A percentile compares a stretch with the other conserved stretches of the same genome.
These are phyloP conservation scores for Tachina lurida DNA, from an alignment of 2,888 invertebrate species.

Conservation along the genomic window DNA sequence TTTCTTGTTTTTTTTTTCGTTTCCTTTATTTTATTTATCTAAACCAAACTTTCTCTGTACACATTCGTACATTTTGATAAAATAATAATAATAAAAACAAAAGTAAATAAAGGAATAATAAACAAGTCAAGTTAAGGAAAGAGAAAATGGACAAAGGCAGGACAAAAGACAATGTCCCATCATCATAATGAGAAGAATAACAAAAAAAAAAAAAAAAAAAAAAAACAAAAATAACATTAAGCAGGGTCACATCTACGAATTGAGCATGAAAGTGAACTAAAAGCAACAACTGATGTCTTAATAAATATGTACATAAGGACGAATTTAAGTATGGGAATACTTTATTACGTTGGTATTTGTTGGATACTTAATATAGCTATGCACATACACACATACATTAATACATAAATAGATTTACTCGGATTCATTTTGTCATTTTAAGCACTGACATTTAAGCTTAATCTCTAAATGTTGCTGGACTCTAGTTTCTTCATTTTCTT, in stretches of 20 bases:
- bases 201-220: slow-evolving; percentile 26
- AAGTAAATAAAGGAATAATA: slow-evolving; percentile 69
- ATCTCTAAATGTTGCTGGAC: slow-evolving; percentile 61
- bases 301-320: slow-evolving; percentile 6
- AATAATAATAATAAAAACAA: slow-evolving; percentile 59
- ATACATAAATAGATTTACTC: slow-evolving; percentile 29
- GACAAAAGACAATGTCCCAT: slow-evolving; percentile 54
- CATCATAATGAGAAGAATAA: slow-evolving; percentile 48
- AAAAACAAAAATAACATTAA: not conserved
- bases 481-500: slow-evolving; percentile 41
- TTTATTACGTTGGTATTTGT: slow-evolving; percentile 20
- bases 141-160: slow-evolving; percentile 35
- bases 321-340: slow-evolving; percentile 20
- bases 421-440: slow-evolving; percentile 11
- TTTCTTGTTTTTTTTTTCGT: not conserved
- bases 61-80: slow-evolving; percentile 37
- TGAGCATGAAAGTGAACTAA: slow-evolving; percentile 37
- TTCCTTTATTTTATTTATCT: slow-evolving; percentile 44
- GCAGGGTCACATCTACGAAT: slow-evolving; percentile 1
- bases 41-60: slow-evolving; percentile 33
- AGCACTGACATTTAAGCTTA: slow-evolving; percentile 64
- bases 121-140: slow-evolving; percentile 46
- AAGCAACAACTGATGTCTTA: slow-evolving; percentile 67
- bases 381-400: not conserved
- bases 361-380: not conserved